Percentiles rank a stretch among this genome's conserved stretches.
Conservation (phyloP, 2,113 vertebrate genomes). For the Nibea albiflora region DNA sequence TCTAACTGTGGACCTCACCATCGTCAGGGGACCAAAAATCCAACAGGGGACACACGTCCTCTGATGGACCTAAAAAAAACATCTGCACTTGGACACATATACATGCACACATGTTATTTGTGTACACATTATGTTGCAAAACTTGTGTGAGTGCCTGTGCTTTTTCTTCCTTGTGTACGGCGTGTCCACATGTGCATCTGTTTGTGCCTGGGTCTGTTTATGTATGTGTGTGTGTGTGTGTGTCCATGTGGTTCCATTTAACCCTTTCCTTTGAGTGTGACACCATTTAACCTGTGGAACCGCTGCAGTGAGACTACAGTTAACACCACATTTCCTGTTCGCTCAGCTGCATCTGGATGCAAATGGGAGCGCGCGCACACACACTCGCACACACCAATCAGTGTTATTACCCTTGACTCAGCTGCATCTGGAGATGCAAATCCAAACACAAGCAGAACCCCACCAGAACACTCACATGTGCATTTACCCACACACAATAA, state of each 20-base stretch:
- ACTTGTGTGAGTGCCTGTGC: not conserved
- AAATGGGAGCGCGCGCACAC: constrained; percentile 14
- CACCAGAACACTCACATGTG: not conserved
- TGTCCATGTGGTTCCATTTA: constrained; percentile 79
- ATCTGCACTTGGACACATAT: constrained; percentile 44
- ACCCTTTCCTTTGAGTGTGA: constrained; percentile 77
- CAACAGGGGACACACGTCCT: no score
- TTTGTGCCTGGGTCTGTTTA: constrained; percentile 3
- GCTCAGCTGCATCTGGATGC: constrained; percentile 72
- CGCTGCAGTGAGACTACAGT: constrained; percentile 69
- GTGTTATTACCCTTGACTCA: constrained; percentile 29
- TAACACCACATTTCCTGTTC: constrained; percentile 79
- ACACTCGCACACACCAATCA: constrained; percentile 28
- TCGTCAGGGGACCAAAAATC: no score
- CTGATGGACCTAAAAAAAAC: not conserved
- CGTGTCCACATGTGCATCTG: constrained; percentile 51
- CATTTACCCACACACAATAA: not conserved
- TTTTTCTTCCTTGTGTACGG: constrained; percentile 39
- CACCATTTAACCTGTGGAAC: constrained; percentile 77
- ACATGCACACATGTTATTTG: not conserved
- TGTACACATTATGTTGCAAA: constrained; percentile 11
- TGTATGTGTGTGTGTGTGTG: constrained; percentile 24
- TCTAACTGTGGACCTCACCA: no score
- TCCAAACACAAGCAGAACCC: constrained; percentile 20
- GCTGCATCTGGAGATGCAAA: constrained; percentile 57